Percentiles rank a stretch among this genome's conserved stretches.
phyloP scores from a whole-genome alignment of 2,888 invertebrate species.

The Polymixis lichenea region DNA sequence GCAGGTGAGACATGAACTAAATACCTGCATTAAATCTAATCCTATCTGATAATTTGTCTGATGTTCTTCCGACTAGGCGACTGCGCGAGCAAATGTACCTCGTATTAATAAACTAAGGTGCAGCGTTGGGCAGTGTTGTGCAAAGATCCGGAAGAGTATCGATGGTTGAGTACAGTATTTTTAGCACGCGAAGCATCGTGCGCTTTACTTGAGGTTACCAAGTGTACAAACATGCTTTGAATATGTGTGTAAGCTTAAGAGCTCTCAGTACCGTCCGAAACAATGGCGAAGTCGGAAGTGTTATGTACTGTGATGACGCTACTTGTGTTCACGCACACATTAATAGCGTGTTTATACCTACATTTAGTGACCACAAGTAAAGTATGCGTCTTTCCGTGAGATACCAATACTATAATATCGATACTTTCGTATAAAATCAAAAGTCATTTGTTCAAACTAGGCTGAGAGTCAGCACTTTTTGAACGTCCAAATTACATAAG shows the following conservation, averaged over 20 bases:
- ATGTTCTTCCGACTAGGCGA: constrained; percentile 1
- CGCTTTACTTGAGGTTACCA: not conserved
- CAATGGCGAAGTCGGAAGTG: not conserved
- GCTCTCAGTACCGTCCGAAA: not conserved
- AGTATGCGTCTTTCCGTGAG: not conserved
- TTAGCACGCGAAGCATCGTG: not conserved
- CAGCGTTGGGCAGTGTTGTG: not conserved
- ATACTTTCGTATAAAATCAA: not conserved
- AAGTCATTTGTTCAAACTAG: too few species aligned
- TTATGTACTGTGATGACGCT: not conserved
- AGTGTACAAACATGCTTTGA: not conserved
- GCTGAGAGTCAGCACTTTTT: too few species aligned
- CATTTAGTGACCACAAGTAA: not conserved
- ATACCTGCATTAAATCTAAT: constrained; percentile 35
- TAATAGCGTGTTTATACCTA: not conserved
- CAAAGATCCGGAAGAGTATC: not conserved
- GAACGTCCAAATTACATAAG: too few species aligned
- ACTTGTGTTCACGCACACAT: not conserved
- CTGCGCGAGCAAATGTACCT: not conserved
- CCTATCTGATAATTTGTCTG: constrained; percentile 25
- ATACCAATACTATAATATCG: not conserved
- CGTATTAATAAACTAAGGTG: constrained; percentile 31
- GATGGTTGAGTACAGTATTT: not conserved
- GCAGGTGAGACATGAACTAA: constrained; percentile 26
- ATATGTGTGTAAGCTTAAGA: not conserved